phyloP scores from a whole-genome alignment of 2,888 invertebrate genomes.

The Caenorhabditis sulstoni region DNA sequence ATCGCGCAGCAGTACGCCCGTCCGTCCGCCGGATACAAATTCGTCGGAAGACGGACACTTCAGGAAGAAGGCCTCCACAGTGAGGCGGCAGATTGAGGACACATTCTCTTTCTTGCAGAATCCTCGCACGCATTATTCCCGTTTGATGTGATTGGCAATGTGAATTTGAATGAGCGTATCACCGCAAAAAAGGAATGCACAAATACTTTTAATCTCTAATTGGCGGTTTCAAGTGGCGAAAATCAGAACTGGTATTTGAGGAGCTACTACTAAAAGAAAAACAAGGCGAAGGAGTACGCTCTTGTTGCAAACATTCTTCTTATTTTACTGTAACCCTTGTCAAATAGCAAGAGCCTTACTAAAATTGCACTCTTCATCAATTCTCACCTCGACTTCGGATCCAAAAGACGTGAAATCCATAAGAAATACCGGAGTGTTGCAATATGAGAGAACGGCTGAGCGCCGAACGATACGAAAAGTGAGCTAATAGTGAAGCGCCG shows the following conservation, averaged over 20 bases:
- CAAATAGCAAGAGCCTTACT: not conserved
- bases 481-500: conserved; percentile 34
- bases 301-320: conserved; percentile 5
- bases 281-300: conserved; percentile 11
- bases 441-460: conserved; percentile 11
- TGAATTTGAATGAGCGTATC: conserved; percentile 39
- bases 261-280: conserved; percentile 8
- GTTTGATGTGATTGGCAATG: conserved; percentile 46
- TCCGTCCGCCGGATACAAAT: conserved; percentile 51
- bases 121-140: conserved; percentile 30
- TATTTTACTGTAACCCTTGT: conserved; percentile 13
- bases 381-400: conserved; percentile 51
- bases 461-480: conserved; percentile 31
- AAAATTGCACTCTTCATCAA: not conserved
- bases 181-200: conserved; percentile 22
- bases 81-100: conserved; percentile 56
- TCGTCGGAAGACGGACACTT: conserved; percentile 39
- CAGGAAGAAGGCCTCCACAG: conserved; percentile 30
- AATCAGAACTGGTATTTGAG: not conserved
- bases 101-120: conserved; percentile 23
- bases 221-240: conserved; percentile 5
- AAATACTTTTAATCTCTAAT: conserved; percentile 16
- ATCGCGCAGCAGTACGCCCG: conserved; percentile 30
- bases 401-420: conserved; percentile 55
- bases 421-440: conserved; percentile 24